phyloP scores from a whole-genome alignment of 2,797 vertebrate species.

The Sebastes hopkinsi region DNA sequence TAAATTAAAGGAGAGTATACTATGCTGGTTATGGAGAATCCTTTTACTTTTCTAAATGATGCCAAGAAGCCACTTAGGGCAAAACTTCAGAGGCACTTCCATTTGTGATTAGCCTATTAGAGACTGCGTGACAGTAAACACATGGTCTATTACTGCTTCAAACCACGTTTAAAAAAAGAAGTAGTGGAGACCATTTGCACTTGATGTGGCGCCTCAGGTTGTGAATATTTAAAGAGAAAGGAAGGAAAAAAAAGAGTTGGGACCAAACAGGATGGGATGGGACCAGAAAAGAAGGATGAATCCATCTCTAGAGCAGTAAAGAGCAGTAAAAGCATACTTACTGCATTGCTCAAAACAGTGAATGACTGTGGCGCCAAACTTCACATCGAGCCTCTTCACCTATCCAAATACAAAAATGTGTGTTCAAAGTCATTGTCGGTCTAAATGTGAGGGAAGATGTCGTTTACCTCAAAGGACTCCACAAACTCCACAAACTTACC shows the following conservation, averaged over 20 bases:
- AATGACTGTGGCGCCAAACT: slow-evolving; percentile 60
- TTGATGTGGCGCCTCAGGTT: background rate
- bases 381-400: slow-evolving; percentile 73
- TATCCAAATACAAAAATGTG: slow-evolving; percentile 36
- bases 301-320: background rate
- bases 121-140: background rate
- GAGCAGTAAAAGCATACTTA: slow-evolving; percentile 53
- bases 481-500: slow-evolving; percentile 50
- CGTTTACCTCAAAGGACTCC: background rate
- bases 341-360: slow-evolving; percentile 65
- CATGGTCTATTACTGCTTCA: background rate
- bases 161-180: background rate
- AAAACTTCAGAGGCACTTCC: too few species aligned
- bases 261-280: background rate
- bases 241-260: background rate
- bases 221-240: background rate
- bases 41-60: background rate
- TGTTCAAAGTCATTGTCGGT: background rate
- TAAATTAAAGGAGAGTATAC: background rate
- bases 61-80: background rate
- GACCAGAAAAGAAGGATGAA: background rate
- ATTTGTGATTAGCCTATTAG: background rate
- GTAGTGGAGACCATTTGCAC: background rate
- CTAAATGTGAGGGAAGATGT: background rate
- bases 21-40: background rate